These are phyloP conservation scores for Lasiommata megera DNA, from an alignment of 2,888 invertebrate genomes.

Conservation along the genomic window DNA sequence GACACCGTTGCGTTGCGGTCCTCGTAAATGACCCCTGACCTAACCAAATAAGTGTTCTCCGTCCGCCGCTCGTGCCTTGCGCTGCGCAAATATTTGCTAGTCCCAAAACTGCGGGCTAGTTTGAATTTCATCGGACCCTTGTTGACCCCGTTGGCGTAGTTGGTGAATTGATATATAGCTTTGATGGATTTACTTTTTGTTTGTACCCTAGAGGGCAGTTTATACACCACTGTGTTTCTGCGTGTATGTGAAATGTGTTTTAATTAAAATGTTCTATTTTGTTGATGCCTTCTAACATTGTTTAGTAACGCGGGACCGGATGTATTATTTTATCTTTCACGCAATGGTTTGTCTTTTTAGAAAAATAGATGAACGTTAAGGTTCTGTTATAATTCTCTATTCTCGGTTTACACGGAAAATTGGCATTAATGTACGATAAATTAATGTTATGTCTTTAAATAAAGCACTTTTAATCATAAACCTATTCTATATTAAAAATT, in stretches of 20 bases:
- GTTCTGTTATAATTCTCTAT: no score
- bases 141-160: constrained; percentile 43
- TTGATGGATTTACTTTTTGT: constrained; percentile 50
- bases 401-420: no score
- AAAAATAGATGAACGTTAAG: no score
- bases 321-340: no score
- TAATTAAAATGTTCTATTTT: neutral
- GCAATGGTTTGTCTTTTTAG: no score
- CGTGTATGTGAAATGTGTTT: constrained; percentile 1
- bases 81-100: constrained; percentile 45
- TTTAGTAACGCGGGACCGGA: no score
- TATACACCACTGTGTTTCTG: neutral
- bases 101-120: constrained; percentile 46
- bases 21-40: no score
- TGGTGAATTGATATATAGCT: constrained; percentile 49
- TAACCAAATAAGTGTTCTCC: neutral
- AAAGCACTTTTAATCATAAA: no score
- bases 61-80: constrained; percentile 33
- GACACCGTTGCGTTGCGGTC: no score
- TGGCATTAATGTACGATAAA: no score
- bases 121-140: constrained; percentile 46
- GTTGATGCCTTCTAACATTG: neutral
- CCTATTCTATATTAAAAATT: no score
- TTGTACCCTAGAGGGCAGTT: constrained; percentile 6
- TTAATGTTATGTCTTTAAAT: no score